Evolutionary conservation across 2,888 invertebrate species (phyloP).

Genomic region (Lucinisca nassula): DNA sequence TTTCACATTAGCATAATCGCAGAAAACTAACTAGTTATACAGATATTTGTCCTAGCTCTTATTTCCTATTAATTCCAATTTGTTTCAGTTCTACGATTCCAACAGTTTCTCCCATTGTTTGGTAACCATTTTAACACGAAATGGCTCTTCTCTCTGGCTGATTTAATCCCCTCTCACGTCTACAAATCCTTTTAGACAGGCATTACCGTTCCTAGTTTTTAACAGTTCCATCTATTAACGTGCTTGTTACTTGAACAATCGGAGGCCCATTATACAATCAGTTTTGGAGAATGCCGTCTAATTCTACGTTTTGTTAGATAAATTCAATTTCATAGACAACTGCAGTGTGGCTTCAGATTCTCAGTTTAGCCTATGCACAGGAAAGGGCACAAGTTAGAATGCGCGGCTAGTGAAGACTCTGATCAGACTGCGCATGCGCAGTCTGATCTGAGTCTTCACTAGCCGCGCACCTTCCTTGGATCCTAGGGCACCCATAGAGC

Average conservation of each 20-base stretch:
- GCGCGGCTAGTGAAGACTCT: too few relatives aligned
- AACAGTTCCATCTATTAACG: conserved; percentile 1
- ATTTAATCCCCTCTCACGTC: conserved; percentile 21
- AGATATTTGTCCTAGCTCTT: conserved; percentile 4
- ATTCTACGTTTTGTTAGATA: conserved; percentile 23
- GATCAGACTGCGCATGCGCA: too few relatives aligned
- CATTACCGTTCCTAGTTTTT: conserved; percentile 20
- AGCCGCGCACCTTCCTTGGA: too few relatives aligned
- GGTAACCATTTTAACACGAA: conserved; percentile 28
- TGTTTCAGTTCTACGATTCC: background rate
- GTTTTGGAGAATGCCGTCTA: conserved; percentile 22
- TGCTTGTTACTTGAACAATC: conserved; percentile 19
- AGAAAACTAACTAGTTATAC: conserved; percentile 11
- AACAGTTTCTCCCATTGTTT: conserved; percentile 17
- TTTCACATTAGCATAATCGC: conserved; percentile 16
- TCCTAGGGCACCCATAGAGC: too few relatives aligned
- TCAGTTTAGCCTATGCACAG: too few relatives aligned
- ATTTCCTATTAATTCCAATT: conserved; percentile 25
- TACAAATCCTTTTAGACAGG: conserved; percentile 9
- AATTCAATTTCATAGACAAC: conserved; percentile 22
- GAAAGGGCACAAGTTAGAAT: too few relatives aligned
- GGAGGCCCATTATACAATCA: conserved; percentile 18
- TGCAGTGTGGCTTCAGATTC: background rate
- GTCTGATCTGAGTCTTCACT: too few relatives aligned
- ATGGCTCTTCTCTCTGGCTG: conserved; percentile 17